Conservation (phyloP, 64 coral and sea anemone genomes). For the Porites australiensis region DNA sequence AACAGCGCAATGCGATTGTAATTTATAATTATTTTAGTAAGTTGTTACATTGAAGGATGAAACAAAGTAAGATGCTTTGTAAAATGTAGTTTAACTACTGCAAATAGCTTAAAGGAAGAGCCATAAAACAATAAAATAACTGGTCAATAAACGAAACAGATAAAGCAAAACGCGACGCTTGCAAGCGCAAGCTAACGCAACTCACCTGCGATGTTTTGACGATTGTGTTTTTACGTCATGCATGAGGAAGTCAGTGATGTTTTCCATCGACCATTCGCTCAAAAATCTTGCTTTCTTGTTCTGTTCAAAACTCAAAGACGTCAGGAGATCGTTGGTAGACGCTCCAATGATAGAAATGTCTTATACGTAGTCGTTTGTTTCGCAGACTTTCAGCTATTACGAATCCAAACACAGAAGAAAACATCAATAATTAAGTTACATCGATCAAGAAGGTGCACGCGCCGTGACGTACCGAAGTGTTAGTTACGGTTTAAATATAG, state of each 20-base stretch:
- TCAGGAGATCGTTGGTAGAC: neutral
- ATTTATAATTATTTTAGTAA: too few species aligned
- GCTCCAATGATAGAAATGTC: neutral
- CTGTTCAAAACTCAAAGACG: neutral
- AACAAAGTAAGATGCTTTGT: too few species aligned
- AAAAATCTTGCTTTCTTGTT: neutral
- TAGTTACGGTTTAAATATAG: too few species aligned
- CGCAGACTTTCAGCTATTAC: neutral
- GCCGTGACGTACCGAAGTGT: neutral
- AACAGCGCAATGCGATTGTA: too few species aligned
- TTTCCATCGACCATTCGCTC: neutral
- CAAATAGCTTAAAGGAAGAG: too few species aligned
- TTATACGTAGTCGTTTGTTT: neutral
- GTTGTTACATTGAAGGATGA: too few species aligned
- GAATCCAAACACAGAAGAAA: slow-evolving; percentile 8
- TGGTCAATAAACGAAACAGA: too few species aligned
- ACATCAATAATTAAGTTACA: neutral
- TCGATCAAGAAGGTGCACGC: neutral
- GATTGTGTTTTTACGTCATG: neutral
- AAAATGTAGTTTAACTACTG: too few species aligned
- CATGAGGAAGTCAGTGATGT: neutral
- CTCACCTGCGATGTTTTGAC: neutral
- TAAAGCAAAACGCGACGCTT: too few species aligned
- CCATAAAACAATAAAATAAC: too few species aligned
- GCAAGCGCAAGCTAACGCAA: neutral